These are phyloP conservation scores for Bufotes viridis DNA, from an alignment of 2,797 vertebrate genomes.

Conservation along the genomic window DNA sequence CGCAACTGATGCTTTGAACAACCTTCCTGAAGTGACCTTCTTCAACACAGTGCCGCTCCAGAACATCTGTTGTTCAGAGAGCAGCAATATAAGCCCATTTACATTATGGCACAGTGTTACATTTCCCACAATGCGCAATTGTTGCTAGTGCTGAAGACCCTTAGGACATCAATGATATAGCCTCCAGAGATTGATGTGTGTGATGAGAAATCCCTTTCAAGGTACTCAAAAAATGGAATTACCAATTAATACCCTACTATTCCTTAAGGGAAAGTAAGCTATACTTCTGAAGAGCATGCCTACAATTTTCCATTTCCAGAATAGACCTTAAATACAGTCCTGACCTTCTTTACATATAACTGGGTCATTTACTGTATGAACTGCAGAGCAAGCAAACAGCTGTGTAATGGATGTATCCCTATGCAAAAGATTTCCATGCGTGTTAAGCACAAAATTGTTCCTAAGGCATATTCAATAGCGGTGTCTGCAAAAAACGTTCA, in stretches of 20 bases:
- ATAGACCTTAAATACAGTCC: slow-evolving; percentile 10
- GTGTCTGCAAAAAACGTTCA: background rate
- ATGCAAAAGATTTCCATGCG: slow-evolving; percentile 2
- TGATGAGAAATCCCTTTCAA: background rate
- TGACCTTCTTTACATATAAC: slow-evolving; percentile 24
- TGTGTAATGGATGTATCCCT: background rate
- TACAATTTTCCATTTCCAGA: background rate
- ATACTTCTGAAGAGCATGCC: background rate
- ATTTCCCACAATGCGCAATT: too few species aligned
- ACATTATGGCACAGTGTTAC: too few species aligned
- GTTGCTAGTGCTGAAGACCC: too few species aligned
- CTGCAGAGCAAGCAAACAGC: background rate
- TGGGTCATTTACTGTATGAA: background rate
- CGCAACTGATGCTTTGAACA: too few species aligned
- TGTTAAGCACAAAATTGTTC: slow-evolving; percentile 12
- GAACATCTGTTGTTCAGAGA: too few species aligned
- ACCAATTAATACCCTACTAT: background rate
- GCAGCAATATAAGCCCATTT: too few species aligned
- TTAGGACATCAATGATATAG: background rate
- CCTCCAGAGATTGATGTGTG: background rate
- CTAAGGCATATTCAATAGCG: background rate
- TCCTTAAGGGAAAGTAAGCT: background rate
- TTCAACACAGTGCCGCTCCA: too few species aligned
- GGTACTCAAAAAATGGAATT: background rate
- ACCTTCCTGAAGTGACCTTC: too few species aligned